These are phyloP conservation scores for Brenthis daphne DNA, from an alignment of 2,888 invertebrate genomes.

Conservation along the genomic window DNA sequence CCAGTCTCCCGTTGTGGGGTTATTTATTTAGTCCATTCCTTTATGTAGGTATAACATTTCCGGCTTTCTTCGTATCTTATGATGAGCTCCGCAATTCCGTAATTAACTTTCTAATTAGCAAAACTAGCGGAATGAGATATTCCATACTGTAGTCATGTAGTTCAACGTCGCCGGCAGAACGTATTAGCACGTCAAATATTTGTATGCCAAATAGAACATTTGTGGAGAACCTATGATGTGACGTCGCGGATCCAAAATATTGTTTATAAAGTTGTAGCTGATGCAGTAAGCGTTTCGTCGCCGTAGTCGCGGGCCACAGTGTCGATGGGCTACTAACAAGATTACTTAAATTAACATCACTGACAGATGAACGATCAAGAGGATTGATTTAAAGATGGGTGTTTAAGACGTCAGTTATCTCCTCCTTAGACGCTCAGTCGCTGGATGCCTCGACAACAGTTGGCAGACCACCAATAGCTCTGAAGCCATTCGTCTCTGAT, in stretches of 20 bases:
- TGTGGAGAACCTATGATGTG: no score
- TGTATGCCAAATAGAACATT: no score
- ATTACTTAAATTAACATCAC: conserved; percentile 2
- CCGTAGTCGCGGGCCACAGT: background rate
- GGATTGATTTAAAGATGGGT: conserved; percentile 26
- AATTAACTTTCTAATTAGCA: conserved; percentile 4
- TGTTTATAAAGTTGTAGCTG: no score
- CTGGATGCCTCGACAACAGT: background rate
- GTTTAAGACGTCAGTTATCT: conserved; percentile 1
- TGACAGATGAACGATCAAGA: conserved; percentile 11
- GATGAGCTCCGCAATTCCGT: background rate
- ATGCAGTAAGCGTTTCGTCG: no score
- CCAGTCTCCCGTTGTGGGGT: no score
- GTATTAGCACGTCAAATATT: background rate
- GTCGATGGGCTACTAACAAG: background rate
- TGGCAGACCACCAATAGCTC: conserved; percentile 13
- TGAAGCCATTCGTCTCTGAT: conserved; percentile 6
- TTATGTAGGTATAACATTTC: no score
- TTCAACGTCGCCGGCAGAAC: background rate
- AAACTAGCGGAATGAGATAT: background rate
- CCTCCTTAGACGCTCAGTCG: background rate
- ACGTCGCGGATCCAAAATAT: no score
- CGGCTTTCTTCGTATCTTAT: background rate
- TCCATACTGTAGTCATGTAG: conserved; percentile 6
- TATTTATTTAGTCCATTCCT: no score